Base-by-base conservation (phyloP, 2,888 invertebrate genomes). In the Nomada goodeniana region DNA sequence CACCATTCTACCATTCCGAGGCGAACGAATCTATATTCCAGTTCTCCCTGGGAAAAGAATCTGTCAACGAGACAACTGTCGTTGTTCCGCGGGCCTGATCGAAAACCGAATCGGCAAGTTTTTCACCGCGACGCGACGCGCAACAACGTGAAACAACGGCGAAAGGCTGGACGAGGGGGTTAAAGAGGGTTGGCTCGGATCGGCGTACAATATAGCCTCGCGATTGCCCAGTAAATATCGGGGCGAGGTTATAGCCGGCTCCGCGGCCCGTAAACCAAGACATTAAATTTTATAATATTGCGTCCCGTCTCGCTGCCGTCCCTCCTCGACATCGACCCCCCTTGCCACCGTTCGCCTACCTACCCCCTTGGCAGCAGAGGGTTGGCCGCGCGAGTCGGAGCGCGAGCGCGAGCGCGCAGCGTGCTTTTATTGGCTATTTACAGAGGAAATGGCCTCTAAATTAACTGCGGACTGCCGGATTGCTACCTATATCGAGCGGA, bases 241-340 rank as follows among this genome's bases (percentile, higher is more conserved):
- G 88, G 88, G 88, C 89, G 88, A 90, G 91, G 91, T 91, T 92
- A 92, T 91, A 92, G 91, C 91, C 90, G 88, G 92, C 91, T 92
- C 90, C 90, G 91, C 88, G 88, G 90, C 89, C 92, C 93, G 92
- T 93, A 93, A 93, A 93, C 91, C 92, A 93, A 92, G 93, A 92
- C 93, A 93, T 93, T 93, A 93, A 93, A 93, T 93, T 93, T 93
- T 93, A 93, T 93, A 93, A 93, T 93, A 93, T 93, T 92, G 92
- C 93, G 86, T 90, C 84, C 89, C 88, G 88, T 89, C 90, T 86
- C 88, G 87, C 84, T 77, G 72, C 80, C 78, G 83, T 87, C 89
- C 85, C 88, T 84, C 85, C 84, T 83, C 88, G 81, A 82, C 82
- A 82, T 68, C 80, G 72, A 79, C 63, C 82, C 75, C 80, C 60